Evolutionary conservation across 2,888 invertebrate genomes (phyloP), one percentile per base, ranked within the genome.

Genomic region (Drosophila percnosoma): DNA sequence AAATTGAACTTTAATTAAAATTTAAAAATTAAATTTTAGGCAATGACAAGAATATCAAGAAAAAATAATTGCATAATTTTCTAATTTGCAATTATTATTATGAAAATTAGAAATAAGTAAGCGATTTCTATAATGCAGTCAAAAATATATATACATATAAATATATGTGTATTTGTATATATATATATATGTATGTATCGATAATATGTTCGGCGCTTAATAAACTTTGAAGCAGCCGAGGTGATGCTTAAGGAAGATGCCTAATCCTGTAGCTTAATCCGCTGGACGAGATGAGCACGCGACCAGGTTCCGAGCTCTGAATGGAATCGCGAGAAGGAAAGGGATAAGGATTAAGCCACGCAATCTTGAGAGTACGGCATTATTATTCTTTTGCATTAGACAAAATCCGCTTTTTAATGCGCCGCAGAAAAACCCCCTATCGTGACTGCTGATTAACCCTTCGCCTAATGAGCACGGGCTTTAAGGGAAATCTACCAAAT

Each of bases 361-460:
- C 74, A 78, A 69, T 75, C 71, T 79, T 68, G 42, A 54, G 59
- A 57, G 57, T 36, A 15, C 5, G 29, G 45, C 49, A 53, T 45
- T 66, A 60, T 58, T 64, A 66, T 58, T 54, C 54, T 62, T n/a
- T 72, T 48, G 62, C 55, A 70, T 68, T 71, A 66, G 34, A 63
- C 57, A 51, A 82, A 87, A 83, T 87, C 82, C 75, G 66, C 66
- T 72, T 82, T 82, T 88, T 74, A 83, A 75, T 75, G 71, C 77
- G 48, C 34, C 18, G 45, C 24, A 40, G 79, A 68, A 66, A 85
- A 81, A 78, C 70, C 71, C 62, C 52, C 18, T 38, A 27, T 2
- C 31, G 11, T 48, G 33, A 24, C 52, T 40, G 21, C 21, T 45
- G 21, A 38, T 45, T 75, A 82, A 73, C 83, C 82, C 70, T 82